A percentile compares a stretch with the other conserved stretches of the same genome.
Conservation (phyloP, 2,888 invertebrate genomes). For the Zaprionus obscuricornis region DNA sequence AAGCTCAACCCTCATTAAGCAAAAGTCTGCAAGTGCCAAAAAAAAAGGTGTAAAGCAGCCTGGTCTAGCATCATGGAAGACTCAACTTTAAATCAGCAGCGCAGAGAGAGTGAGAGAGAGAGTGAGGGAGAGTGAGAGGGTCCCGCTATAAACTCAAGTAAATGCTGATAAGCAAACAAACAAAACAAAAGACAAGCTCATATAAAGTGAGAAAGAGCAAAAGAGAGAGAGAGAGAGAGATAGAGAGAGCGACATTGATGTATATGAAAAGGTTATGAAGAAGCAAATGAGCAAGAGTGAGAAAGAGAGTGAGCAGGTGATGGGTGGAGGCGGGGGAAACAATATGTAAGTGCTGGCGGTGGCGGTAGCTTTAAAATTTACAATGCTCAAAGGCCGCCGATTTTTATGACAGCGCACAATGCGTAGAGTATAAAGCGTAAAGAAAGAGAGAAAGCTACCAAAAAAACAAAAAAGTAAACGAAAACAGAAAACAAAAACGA, state of each 20-base stretch:
- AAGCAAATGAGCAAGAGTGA: no score
- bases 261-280: no score
- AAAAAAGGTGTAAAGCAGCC: slow-evolving; percentile 44
- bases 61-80: slow-evolving; percentile 1
- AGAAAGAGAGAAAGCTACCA: slow-evolving; percentile 40
- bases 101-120: no score
- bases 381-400: slow-evolving; percentile 57
- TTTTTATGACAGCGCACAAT: slow-evolving; percentile 65
- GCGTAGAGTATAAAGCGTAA: no score
- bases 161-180: slow-evolving; percentile 22
- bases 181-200: slow-evolving; percentile 9
- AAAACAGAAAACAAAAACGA: slow-evolving; percentile 29
- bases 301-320: no score
- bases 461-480: slow-evolving; percentile 55
- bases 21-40: slow-evolving; percentile 24
- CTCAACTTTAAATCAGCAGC: slow-evolving; percentile 50
- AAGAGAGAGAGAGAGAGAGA: neutral
- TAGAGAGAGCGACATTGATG: no score
- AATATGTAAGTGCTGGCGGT: neutral
- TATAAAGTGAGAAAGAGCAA: no score
- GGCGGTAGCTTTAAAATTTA: slow-evolving; percentile 54
- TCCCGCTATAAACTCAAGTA: slow-evolving; percentile 39
- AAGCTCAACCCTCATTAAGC: slow-evolving; percentile 49
- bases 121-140: no score
- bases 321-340: neutral